phyloP scores from a whole-genome alignment of 2,888 invertebrate genomes.

The Melanostoma mellinum region DNA sequence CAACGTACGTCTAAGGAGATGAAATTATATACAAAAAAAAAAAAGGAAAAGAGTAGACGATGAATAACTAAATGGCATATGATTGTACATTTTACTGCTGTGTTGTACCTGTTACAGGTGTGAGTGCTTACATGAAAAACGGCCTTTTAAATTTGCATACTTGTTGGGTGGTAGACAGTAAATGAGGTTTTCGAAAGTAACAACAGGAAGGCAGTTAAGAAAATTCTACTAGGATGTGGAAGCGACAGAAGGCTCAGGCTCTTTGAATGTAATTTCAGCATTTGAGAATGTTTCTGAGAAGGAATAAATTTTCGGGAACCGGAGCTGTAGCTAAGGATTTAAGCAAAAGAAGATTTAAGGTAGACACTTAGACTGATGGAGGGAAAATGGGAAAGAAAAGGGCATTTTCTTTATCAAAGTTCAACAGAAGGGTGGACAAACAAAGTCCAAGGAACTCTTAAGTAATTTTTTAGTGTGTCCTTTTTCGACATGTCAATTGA shows the following conservation, averaged over 20 bases:
- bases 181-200: not conserved
- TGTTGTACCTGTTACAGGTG: constrained; percentile 3
- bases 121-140: not conserved
- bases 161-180: constrained; percentile 10
- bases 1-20: constrained; percentile 15
- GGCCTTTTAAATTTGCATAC: constrained; percentile 1
- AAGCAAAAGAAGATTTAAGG: too few species aligned
- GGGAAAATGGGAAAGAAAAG: too few species aligned
- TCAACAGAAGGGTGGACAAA: not conserved
- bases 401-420: too few species aligned
- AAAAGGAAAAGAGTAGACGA: not conserved
- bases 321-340: too few species aligned
- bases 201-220: not conserved
- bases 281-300: not conserved
- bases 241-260: not conserved
- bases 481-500: too few species aligned
- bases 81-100: not conserved
- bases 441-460: too few species aligned
- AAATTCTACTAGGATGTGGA: constrained; percentile 15
- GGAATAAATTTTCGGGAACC: not conserved
- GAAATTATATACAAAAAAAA: constrained; percentile 2
- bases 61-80: constrained; percentile 17
- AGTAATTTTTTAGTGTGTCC: too few species aligned
- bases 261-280: not conserved
- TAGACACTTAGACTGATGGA: too few species aligned